Evolutionary conservation across 2,888 invertebrate species (phyloP), one percentile per base, ranked within the genome.

Genomic region (Schrankia costaestrigalis): DNA sequence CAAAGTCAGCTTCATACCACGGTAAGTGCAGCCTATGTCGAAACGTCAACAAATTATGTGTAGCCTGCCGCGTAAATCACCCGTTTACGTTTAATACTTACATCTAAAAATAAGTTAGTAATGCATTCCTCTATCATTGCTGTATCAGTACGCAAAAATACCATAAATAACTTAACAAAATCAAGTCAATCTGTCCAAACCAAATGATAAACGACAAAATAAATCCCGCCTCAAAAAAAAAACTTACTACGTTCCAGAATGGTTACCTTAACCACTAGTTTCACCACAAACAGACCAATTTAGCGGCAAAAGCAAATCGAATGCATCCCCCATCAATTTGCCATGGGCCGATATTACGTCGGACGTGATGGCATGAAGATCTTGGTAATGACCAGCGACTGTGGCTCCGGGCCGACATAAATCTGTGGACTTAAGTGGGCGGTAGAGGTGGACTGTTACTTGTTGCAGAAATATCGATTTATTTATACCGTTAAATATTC

Each of bases 341-440:
- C 42, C 35, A 32, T 35, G 55, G 50, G 37, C 49, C 48, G 51
- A 62, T 67, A 71, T 71, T 67, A 66, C 56, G 41, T 38, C 35
- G 49, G 57, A 58, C 61, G 54, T 60, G 63, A 59, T 46, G 61
- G 55, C 46, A 56, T 42, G 62, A 53, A 64, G 40, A 65, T 67
- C 65, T 63, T 57, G 49, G 56, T 66, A 71, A 71, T 70, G 56
- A 52, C 44, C 43, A 41, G 41, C 35, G 46, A 44, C 48, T 52
- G 46, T 41, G 42, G 56, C 68, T 54, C 26, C 50, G 28, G 64
- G 64, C 50, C 42, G 31, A 42, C 41, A 66, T 69, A 68, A 70
- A 70, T 70, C 66, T 65, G 61, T 41, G 38, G 45, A 29, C 31
- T 42, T 68, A 63, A 71, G 66, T 63, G 61, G 52, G 34, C 41